These are phyloP conservation scores for Coremacera marginata DNA, from an alignment of 2,888 invertebrate species.

Conservation along the genomic window DNA sequence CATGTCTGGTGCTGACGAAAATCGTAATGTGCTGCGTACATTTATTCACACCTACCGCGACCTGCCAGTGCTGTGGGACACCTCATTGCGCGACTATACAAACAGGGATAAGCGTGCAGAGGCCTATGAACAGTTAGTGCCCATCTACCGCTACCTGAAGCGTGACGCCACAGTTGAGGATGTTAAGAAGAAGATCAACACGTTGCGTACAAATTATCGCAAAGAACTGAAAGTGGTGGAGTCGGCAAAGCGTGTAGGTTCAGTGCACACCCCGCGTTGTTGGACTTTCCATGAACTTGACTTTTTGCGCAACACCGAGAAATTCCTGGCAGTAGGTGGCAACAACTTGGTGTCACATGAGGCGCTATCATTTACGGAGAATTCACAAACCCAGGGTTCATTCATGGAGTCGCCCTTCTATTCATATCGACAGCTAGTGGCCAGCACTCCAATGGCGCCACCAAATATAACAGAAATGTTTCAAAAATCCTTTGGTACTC, in stretches of 20 bases:
- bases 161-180: constrained; percentile 66
- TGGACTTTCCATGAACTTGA: constrained; percentile 65
- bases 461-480: constrained; percentile 63
- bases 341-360: constrained; percentile 50
- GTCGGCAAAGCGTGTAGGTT: constrained; percentile 59
- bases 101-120: constrained; percentile 65
- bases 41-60: constrained; percentile 64
- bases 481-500: constrained; percentile 61
- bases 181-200: constrained; percentile 67
- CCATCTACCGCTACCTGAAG: constrained; percentile 63
- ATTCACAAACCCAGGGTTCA: constrained; percentile 51
- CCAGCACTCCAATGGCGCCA: constrained; percentile 50
- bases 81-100: constrained; percentile 64
- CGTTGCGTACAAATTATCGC: constrained; percentile 64
- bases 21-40: constrained; percentile 61
- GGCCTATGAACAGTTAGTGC: constrained; percentile 59
- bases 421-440: constrained; percentile 41
- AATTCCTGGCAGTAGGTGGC: constrained; percentile 61
- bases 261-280: constrained; percentile 61
- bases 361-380: constrained; percentile 57
- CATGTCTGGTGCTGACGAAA: constrained; percentile 63
- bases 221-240: constrained; percentile 65
- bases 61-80: constrained; percentile 65
- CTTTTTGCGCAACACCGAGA: constrained; percentile 62
- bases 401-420: constrained; percentile 56